A percentile compares a stretch with the other conserved stretches of the same genome.
Conservation (phyloP, 2,888 invertebrate species). For the Aphodius granarius region DNA sequence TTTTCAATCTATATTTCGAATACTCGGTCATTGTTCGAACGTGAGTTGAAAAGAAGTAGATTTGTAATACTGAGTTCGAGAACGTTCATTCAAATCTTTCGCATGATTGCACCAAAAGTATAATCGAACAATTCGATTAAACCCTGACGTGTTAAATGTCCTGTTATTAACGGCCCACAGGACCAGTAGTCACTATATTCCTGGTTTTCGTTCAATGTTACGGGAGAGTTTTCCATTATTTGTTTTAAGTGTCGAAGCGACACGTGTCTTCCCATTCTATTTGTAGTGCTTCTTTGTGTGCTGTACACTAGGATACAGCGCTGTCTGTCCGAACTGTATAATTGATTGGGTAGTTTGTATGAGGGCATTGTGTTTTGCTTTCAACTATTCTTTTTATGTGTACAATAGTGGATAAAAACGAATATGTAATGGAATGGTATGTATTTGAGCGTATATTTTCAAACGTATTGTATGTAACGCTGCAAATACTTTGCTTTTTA, state of each 20-base stretch:
- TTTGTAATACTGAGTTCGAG: not conserved
- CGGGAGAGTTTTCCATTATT: not conserved
- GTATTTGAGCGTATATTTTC: too few relatives aligned
- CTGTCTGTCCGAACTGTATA: not conserved
- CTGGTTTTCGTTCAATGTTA: not conserved
- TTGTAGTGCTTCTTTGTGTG: not conserved
- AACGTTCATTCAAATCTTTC: conserved; percentile 15
- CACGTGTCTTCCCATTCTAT: not conserved
- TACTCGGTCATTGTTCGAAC: not conserved
- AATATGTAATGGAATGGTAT: not conserved
- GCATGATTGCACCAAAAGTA: conserved; percentile 38
- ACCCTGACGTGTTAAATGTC: conserved; percentile 35
- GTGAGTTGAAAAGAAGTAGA: not conserved
- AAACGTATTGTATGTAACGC: too few relatives aligned
- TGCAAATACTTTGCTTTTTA: too few relatives aligned
- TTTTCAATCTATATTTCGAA: too few relatives aligned
- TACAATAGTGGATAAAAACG: not conserved
- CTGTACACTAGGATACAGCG: not conserved
- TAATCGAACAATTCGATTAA: conserved; percentile 35
- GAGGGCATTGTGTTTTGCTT: not conserved
- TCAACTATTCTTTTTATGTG: too few relatives aligned
- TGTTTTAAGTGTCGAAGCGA: not conserved
- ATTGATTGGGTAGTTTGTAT: not conserved
- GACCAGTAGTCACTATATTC: not conserved
- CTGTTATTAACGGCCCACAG: conserved; percentile 22